phyloP scores from a whole-genome alignment of 1,140 invertebrate species.

The Drosophila auraria region DNA sequence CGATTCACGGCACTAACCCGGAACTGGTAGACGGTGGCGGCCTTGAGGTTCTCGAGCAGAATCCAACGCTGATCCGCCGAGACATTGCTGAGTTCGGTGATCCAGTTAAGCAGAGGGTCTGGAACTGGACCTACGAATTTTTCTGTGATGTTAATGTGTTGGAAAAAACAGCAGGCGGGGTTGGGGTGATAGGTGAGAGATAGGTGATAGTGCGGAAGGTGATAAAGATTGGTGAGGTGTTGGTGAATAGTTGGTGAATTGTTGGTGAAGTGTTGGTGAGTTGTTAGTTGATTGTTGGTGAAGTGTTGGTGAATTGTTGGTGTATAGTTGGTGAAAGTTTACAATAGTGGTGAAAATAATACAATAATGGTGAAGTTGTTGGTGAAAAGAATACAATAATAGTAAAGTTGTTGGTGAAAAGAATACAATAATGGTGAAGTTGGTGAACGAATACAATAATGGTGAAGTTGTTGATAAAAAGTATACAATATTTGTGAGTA shows the following conservation, averaged over 20 bases:
- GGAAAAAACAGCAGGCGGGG: conserved; percentile 33
- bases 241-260: not conserved
- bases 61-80: conserved; percentile 92
- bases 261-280: not conserved
- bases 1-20: conserved; percentile 97
- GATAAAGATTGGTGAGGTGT: not conserved
- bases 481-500: not conserved
- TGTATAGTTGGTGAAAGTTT: not conserved
- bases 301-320: conserved; percentile 4
- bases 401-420: conserved; percentile 11
- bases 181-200: conserved; percentile 1
- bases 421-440: not conserved
- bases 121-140: conserved; percentile 90
- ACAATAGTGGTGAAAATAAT: not conserved
- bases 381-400: not conserved
- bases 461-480: not conserved
- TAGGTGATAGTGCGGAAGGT: not conserved
- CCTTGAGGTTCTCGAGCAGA: conserved; percentile 94
- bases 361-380: not conserved
- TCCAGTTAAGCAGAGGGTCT: conserved; percentile 94
- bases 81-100: conserved; percentile 94
- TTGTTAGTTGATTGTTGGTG: not conserved
- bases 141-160: conserved; percentile 84
- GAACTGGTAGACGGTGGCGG: conserved; percentile 98
- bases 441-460: not conserved